These are phyloP conservation scores for Syrphus vitripennis DNA, from an alignment of 2,888 invertebrate species.

Conservation along the genomic window DNA sequence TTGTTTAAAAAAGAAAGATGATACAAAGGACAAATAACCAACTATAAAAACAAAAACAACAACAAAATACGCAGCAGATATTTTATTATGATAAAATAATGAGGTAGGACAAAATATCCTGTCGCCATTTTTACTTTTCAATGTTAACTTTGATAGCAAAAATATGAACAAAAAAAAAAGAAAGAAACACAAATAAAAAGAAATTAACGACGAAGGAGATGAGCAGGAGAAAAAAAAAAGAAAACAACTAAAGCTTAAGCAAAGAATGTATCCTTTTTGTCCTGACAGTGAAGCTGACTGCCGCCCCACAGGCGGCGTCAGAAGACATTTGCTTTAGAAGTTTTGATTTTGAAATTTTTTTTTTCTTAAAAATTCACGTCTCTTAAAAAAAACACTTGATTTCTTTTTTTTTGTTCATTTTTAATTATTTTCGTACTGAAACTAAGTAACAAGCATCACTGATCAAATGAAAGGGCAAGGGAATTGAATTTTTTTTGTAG, in stretches of 20 bases:
- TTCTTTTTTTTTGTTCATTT: slow-evolving; percentile 63
- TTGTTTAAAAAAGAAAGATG: slow-evolving; percentile 34
- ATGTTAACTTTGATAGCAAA: slow-evolving; percentile 61
- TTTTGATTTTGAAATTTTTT: slow-evolving; percentile 48
- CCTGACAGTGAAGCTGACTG: neutral
- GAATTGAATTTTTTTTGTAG: neutral
- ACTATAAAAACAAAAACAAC: neutral
- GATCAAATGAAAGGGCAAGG: neutral
- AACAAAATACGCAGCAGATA: slow-evolving; percentile 22
- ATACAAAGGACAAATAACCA: slow-evolving; percentile 6
- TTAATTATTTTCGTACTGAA: slow-evolving; percentile 58
- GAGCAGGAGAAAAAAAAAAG: neutral
- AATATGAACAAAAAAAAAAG: too few species aligned
- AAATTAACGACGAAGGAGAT: slow-evolving; percentile 5
- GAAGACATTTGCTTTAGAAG: slow-evolving; percentile 37
- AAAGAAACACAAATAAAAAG: neutral
- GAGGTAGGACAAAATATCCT: slow-evolving; percentile 66
- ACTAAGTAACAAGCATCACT: neutral
- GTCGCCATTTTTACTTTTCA: slow-evolving; percentile 65
- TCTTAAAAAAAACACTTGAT: slow-evolving; percentile 21
- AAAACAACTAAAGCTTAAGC: neutral
- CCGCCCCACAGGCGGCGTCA: neutral
- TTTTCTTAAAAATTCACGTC: slow-evolving; percentile 2
- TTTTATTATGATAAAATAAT: slow-evolving; percentile 49
- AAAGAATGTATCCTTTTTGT: slow-evolving; percentile 4